These are phyloP conservation scores for Pheosia gnoma DNA, from an alignment of 2,888 invertebrate genomes.

Conservation along the genomic window DNA sequence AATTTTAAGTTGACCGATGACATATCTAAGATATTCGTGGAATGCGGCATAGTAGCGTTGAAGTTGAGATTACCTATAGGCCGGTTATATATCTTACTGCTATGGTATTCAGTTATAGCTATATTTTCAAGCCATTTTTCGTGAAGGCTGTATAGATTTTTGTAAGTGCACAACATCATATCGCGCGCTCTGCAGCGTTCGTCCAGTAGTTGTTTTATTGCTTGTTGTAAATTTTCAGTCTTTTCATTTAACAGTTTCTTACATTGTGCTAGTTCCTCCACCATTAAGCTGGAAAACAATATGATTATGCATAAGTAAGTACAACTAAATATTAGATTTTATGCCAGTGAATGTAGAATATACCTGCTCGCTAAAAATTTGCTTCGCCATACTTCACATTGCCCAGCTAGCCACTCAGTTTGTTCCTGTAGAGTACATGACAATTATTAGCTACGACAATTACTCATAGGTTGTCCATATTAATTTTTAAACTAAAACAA, in stretches of 20 bases:
- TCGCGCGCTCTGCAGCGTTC: slow-evolving; percentile 87
- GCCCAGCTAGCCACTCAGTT: slow-evolving; percentile 96
- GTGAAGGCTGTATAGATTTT: slow-evolving; percentile 80
- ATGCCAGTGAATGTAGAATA: neutral
- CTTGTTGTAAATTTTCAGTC: slow-evolving; percentile 87
- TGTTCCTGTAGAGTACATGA: slow-evolving; percentile 85
- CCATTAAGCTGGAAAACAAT: slow-evolving; percentile 87
- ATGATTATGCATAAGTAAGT: no score
- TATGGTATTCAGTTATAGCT: slow-evolving; percentile 70
- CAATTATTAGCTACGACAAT: neutral
- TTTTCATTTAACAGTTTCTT: slow-evolving; percentile 91
- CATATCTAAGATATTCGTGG: slow-evolving; percentile 86
- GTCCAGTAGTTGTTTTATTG: slow-evolving; percentile 87
- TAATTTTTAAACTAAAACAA: neutral
- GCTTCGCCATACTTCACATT: slow-evolving; percentile 98
- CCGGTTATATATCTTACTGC: slow-evolving; percentile 64
- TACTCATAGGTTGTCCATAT: no score
- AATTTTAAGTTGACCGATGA: slow-evolving; percentile 85
- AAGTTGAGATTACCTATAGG: slow-evolving; percentile 81
- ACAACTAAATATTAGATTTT: no score
- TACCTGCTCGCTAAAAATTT: slow-evolving; percentile 97
- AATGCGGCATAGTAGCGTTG: slow-evolving; percentile 74
- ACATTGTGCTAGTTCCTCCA: slow-evolving; percentile 95
- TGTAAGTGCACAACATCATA: slow-evolving; percentile 85
- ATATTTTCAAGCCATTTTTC: slow-evolving; percentile 78